Percentiles rank a stretch among this genome's conserved stretches.
phyloP scores from a whole-genome alignment of 2,113 vertebrate species.

The Pungitius pungitius region DNA sequence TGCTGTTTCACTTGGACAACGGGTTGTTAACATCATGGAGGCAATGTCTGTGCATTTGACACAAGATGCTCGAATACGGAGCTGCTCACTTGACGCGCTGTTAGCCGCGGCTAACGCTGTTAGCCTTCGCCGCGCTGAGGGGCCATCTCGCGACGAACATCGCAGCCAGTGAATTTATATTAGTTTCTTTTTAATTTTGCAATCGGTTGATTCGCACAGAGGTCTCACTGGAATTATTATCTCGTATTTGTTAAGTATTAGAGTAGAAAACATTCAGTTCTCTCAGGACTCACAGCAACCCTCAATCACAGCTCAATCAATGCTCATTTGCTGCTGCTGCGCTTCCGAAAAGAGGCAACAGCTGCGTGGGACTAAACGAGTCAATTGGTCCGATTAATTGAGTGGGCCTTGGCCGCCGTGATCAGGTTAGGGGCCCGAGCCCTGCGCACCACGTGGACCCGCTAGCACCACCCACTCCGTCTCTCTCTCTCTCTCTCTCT shows the following conservation, averaged over 20 bases:
- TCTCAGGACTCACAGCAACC: background rate
- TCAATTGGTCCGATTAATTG: conserved; percentile 72
- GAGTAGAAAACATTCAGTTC: background rate
- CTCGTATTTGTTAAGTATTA: conserved; percentile 3
- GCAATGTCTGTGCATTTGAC: background rate
- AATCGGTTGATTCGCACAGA: conserved; percentile 1
- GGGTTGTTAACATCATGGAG: background rate
- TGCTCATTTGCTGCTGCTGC: conserved; percentile 35
- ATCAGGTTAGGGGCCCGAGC: conserved; percentile 67
- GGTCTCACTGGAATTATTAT: background rate
- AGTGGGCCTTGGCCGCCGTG: conserved; percentile 66
- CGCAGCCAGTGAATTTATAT: conserved; percentile 1
- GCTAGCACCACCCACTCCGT: background rate
- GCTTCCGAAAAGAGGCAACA: conserved; percentile 34
- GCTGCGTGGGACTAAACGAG: conserved; percentile 51
- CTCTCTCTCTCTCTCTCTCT: conserved; percentile 3
- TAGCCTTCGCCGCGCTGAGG: no score
- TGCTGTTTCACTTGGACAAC: background rate
- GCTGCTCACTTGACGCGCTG: background rate
- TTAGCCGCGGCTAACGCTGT: no score
- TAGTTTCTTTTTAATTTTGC: background rate
- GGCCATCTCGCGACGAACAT: no score
- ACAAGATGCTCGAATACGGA: background rate
- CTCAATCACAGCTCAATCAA: conserved; percentile 20
- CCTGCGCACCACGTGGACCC: conserved; percentile 48